Percentiles rank a stretch among this genome's conserved stretches.
Evolutionary conservation across 2,797 vertebrate species (phyloP).

Genomic region (Syndactyla subalaris): DNA sequence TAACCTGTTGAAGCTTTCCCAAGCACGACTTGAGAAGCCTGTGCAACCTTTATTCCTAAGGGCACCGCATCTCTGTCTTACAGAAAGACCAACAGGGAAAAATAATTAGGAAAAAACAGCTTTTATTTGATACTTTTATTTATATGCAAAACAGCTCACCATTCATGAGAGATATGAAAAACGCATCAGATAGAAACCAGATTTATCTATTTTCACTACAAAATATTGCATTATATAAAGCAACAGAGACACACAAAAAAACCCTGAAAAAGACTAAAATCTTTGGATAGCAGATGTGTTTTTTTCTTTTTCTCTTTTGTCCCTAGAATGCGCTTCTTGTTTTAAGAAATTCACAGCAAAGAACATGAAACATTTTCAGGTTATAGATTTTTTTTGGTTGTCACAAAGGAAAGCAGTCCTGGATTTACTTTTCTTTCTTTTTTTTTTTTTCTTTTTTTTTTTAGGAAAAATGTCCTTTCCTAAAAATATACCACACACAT

Average conservation of each 20-base stretch:
- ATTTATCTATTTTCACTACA: constrained; percentile 92
- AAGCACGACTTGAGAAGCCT: rapidly evolving
- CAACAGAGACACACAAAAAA: constrained; percentile 92
- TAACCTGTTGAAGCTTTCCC: constrained; percentile 54
- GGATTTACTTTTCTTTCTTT: constrained; percentile 67
- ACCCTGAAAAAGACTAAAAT: constrained; percentile 95
- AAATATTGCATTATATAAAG: constrained; percentile 96
- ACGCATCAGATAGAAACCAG: constrained; percentile 91
- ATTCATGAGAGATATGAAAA: constrained; percentile 91
- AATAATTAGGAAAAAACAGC: constrained; percentile 72
- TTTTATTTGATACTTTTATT: constrained; percentile 85
- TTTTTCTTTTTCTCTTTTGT: constrained; percentile 67
- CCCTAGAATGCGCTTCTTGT: constrained; percentile 86
- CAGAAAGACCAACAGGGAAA: constrained; percentile 22
- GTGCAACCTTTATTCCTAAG: neutral
- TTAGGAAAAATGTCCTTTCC: constrained; percentile 73
- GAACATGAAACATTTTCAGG: constrained; percentile 82
- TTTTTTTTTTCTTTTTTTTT: constrained; percentile 60
- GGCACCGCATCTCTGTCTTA: neutral
- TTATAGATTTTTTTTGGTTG: constrained; percentile 84
- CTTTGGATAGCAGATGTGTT: constrained; percentile 93
- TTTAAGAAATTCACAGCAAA: constrained; percentile 86
- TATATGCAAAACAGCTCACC: constrained; percentile 93
- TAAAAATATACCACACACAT: constrained; percentile 78
- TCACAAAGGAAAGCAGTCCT: constrained; percentile 85